These are phyloP conservation scores for Trichomalopsis sarcophagae DNA, from an alignment of 1,140 invertebrate species.

Conservation along the genomic window DNA sequence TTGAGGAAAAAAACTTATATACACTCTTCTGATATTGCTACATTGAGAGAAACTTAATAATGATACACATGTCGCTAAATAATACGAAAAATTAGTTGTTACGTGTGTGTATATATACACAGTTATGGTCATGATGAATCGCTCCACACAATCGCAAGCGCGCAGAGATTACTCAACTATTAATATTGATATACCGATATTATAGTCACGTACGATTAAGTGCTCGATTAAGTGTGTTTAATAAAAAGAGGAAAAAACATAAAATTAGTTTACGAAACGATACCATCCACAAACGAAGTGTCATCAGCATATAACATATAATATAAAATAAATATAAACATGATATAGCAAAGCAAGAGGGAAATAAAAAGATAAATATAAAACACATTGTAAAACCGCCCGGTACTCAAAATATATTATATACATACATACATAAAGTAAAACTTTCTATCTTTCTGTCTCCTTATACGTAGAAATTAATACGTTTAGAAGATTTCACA, in stretches of 20 bases:
- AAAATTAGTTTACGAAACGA: constrained; percentile 35
- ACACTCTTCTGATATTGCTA: constrained; percentile 52
- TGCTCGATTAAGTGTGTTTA: constrained; percentile 41
- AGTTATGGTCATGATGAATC: constrained; percentile 24
- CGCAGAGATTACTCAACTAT: constrained; percentile 26
- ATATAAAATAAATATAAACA: background rate
- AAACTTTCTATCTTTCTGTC: constrained; percentile 46
- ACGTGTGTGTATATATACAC: constrained; percentile 2
- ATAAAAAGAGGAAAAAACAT: constrained; percentile 17
- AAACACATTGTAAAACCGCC: constrained; percentile 6
- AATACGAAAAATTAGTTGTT: constrained; percentile 44
- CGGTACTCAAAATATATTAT: constrained; percentile 30
- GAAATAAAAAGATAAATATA: constrained; percentile 12
- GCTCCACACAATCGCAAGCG: constrained; percentile 44
- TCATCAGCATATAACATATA: constrained; percentile 11
- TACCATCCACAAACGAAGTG: constrained; percentile 36
- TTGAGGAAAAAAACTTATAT: constrained; percentile 44
- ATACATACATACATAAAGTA: background rate
- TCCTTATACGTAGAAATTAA: constrained; percentile 20
- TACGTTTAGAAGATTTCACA: constrained; percentile 39
- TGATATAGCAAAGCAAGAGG: background rate
- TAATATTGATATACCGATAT: constrained; percentile 36
- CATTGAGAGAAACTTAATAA: constrained; percentile 32
- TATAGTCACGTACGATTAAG: constrained; percentile 20
- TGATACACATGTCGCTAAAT: constrained; percentile 51